A percentile compares a stretch with the other conserved stretches of the same genome.
These are phyloP conservation scores for Eupithecia tripunctaria DNA, from an alignment of 2,888 invertebrate genomes.

Conservation along the genomic window DNA sequence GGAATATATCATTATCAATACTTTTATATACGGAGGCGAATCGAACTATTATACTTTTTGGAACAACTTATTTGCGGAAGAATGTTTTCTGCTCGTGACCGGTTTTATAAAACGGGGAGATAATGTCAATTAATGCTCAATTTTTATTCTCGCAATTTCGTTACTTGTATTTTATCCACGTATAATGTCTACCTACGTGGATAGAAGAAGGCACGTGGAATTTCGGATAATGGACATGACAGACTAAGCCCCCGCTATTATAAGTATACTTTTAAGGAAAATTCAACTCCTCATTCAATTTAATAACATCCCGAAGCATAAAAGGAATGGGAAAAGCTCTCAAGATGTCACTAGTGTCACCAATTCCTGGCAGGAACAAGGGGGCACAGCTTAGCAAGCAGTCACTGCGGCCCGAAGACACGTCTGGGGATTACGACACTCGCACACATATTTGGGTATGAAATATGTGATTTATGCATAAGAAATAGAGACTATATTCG, in stretches of 20 bases:
- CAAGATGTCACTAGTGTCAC: conserved; percentile 44
- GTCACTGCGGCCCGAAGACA: conserved; percentile 51
- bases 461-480: conserved; percentile 46
- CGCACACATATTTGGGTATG: conserved; percentile 46
- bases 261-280: conserved; percentile 19
- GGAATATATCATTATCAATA: conserved; percentile 27
- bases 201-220: conserved; percentile 4
- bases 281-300: conserved; percentile 39
- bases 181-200: conserved; percentile 4
- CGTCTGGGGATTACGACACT: conserved; percentile 59
- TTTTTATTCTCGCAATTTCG: background rate
- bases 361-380: conserved; percentile 69
- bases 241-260: conserved; percentile 8
- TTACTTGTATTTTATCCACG: background rate
- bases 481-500: conserved; percentile 46
- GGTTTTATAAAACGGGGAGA: background rate
- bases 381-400: conserved; percentile 15
- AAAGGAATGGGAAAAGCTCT: conserved; percentile 46
- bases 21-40: conserved; percentile 3
- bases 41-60: conserved; percentile 16
- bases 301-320: conserved; percentile 47
- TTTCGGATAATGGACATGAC: conserved; percentile 7
- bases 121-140: conserved; percentile 9
- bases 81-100: conserved; percentile 12
- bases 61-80: conserved; percentile 15